phyloP scores from a whole-genome alignment of 2,113 vertebrate genomes.

The Poecilia latipinna region DNA sequence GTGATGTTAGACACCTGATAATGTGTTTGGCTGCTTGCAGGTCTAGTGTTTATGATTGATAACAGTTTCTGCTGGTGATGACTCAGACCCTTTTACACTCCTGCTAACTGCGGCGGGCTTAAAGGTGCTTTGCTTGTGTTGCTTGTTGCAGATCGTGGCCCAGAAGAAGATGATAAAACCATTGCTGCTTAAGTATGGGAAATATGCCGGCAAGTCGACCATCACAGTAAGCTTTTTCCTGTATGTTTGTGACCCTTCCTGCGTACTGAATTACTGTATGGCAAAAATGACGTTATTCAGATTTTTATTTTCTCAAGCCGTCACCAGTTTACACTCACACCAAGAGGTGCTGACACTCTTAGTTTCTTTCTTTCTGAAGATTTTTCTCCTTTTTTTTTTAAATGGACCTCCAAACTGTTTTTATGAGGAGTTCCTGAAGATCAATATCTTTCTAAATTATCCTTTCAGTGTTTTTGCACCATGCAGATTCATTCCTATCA shows the following conservation, averaged over 20 bases:
- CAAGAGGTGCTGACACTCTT: not conserved
- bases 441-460: not conserved
- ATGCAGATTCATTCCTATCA: not conserved
- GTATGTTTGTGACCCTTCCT: not conserved
- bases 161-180: conserved; percentile 92
- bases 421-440: not conserved
- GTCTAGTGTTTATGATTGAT: conserved; percentile 13
- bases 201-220: conserved; percentile 92
- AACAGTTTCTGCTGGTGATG: conserved; percentile 23
- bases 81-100: conserved; percentile 28
- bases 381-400: not conserved
- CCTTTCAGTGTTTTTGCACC: not conserved
- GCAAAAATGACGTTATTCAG: not conserved
- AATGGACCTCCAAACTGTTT: not conserved
- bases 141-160: conserved; percentile 87
- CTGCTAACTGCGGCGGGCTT: conserved; percentile 20
- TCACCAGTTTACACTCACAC: not conserved
- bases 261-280: conserved; percentile 16
- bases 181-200: conserved; percentile 90
- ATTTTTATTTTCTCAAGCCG: not conserved
- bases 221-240: conserved; percentile 85
- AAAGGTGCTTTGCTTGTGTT: conserved; percentile 37
- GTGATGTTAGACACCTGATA: conserved; percentile 1
- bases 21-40: not conserved
- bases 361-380: not conserved